Evolutionary conservation across 2,888 invertebrate species (phyloP).

Genomic region (Lissonota sp.): DNA sequence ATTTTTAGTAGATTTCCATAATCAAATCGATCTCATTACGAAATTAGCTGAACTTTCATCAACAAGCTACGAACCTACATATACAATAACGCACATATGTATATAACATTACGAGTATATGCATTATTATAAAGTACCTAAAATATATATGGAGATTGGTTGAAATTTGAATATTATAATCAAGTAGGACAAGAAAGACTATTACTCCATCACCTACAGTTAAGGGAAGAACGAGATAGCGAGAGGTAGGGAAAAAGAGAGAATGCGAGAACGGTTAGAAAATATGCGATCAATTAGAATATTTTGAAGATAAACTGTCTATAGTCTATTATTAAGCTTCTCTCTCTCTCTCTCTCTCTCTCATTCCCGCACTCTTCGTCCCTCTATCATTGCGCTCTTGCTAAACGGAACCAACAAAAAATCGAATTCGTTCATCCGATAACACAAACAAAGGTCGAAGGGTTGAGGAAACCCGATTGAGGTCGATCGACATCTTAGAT

Average conservation of each 20-base stretch:
- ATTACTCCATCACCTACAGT: constrained; percentile 70
- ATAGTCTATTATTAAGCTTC: constrained; percentile 70
- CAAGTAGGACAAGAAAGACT: constrained; percentile 70
- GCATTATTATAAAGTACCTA: constrained; percentile 34
- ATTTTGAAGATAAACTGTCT: constrained; percentile 73
- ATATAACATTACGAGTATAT: constrained; percentile 26
- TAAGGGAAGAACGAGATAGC: constrained; percentile 40
- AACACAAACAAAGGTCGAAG: constrained; percentile 6
- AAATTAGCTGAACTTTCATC: too few relatives aligned
- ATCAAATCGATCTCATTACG: too few relatives aligned
- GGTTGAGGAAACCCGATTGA: constrained; percentile 22
- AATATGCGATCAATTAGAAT: constrained; percentile 70
- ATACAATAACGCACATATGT: too few relatives aligned
- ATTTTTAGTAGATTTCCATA: too few relatives aligned
- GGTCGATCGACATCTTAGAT: constrained; percentile 38
- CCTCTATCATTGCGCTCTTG: too few relatives aligned
- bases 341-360: constrained; percentile 27
- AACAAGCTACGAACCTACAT: too few relatives aligned
- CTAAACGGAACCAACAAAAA: not conserved
- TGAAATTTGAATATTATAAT: constrained; percentile 79
- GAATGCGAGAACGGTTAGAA: constrained; percentile 38
- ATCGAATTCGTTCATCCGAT: constrained; percentile 34
- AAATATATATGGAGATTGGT: constrained; percentile 74
- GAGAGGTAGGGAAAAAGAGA: not conserved
- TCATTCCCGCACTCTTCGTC: constrained; percentile 23